Evolutionary conservation across 2,797 vertebrate genomes (phyloP), one percentile per base, ranked within the genome.

Genomic region (Siniperca obscura): DNA sequence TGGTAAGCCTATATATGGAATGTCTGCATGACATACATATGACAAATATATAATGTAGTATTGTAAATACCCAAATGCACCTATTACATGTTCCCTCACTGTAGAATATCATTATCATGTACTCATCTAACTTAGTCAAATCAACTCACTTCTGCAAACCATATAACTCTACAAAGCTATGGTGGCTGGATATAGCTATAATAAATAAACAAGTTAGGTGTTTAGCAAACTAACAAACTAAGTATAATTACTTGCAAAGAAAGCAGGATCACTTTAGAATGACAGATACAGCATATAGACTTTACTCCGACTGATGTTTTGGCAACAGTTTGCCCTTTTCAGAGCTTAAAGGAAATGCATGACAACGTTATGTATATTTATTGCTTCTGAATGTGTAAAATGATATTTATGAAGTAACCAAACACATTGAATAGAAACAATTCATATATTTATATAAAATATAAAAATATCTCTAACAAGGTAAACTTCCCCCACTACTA

Each of bases 11-110:
- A 1, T 64, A 72, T 8, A 14, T 17, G 7, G 22, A 38, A 34
- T 34, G n/a, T 75, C 73, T 76, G 44, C n/a, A 42, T 65, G 19
- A 19, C 48, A 66, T 48, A 30, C 27, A 56, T 42, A 61, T 42
- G 55, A 30, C 3, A 74, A 10, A 46, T 64, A 34, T 30, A 56
- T 55, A n/a, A 46, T 73, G 4, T 44, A 9, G 7, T 14, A 4
- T 36, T 50, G 30, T 53, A 27, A 60, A 60, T 9, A 34, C 17
- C 30, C 9, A 70, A 53, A 76, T 52, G 48, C 5, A 60, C 12
- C 8, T 19, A 25, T 55, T n/a, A 46, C 14, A 53, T 1, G 52
- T 34, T 7, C 19, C 48, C 4, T 14, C 48, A 25, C 25, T 9
- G 4, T 9, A 68, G 36, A 52, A 36, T 36, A 53, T 38, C 6